Evolutionary conservation across 2,797 vertebrate genomes (phyloP), one percentile per base, ranked within the genome.

Genomic region (Ptychobarbus kaznakovi): DNA sequence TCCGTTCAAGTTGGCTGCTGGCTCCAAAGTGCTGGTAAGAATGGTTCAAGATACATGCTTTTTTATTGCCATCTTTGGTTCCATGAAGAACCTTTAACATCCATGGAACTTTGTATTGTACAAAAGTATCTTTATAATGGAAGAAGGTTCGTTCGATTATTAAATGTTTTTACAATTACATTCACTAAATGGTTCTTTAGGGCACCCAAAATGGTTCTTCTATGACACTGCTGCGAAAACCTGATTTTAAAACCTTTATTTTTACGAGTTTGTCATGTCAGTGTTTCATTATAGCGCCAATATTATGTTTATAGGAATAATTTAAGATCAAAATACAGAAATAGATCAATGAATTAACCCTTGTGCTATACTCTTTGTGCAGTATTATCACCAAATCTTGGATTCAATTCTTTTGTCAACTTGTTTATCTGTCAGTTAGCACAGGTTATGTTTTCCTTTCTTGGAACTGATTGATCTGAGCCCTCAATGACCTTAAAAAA

Each of bases 21-120:
- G 95, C 89, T 91, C 94, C 85, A 96, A 96, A 95, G 94, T 96
- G n/a, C 92, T 96, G 94, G 96, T 96, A 91, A 93, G 94, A 8
- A 22, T 91, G 12, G 53, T 82, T 53, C 5, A 58, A 56, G 28
- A 42, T 61, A 69, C 3, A 56, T 68, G 38, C n/a, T 6, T 63
- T 7, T 53, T 13, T 28, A 15, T 63, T 63, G n/a, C 2, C 25
- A 63, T 63, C 25, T 63, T 63, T 63, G 25, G 61, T 25, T 63
- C n/a, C 11, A 63, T 28, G 12, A 63, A 63, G n/a, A 63, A 63
- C 13, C 28, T 65, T 32, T 32, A 65, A 65, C 13, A 65, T 32
- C 25, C 18, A 53, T 8, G 51, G 51, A 53, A 53, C 51, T 49
- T 16, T 49, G 15, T 51, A 20, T 8, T 56, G 53, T 8, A 22